Evolutionary conservation across 2,888 invertebrate species (phyloP), one percentile per base, ranked within the genome.

Genomic region (Eupithecia inturbata): DNA sequence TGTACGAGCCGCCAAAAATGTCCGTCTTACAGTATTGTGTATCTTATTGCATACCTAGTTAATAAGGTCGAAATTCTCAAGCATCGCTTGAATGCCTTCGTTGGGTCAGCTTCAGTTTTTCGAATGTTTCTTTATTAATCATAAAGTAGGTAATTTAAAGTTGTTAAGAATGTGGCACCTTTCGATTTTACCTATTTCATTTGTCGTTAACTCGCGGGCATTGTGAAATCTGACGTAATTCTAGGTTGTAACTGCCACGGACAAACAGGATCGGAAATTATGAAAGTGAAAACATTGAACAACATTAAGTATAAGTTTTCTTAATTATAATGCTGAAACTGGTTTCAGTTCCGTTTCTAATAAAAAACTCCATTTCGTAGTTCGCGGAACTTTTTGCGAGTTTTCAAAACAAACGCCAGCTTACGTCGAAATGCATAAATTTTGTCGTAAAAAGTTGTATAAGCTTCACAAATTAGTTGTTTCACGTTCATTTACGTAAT

Each of bases 381-480:
- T 22, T 53, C 12, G 22, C 22, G 53, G 12, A 57, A 57, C 26
- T 53, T 9, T 14, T 22, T 26, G 22, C 12, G 4, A 26, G 57
- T 57, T 57, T 22, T 57, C 9, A 14, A 26, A 26, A 57, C 57
- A 26, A 57, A 57, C 26, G 22, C 22, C n/a, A 53, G 53, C 53
- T 53, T 22, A 10, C 22, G 53, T 22, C 53, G 53, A 22, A n/a
- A 49, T n/a, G n/a, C 49, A 22, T 10, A 53, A 10, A 53, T 53
- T 53, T 53, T 53, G 53, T 22, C 53, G 22, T 53, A 53, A 53
- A 49, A 49, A 49, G 49, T 49, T 49, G 49, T 45, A 9, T 49
- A 49, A n/a, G n/a, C 49, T 49, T 3, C n/a, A 49, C 49, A 49
- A 49, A 53, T 53, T 53, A 53, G 53, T 53, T 53, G 53, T 53